Evolutionary conservation across 2,113 vertebrate genomes (phyloP).

Genomic region (Austrofundulus limnaeus): DNA sequence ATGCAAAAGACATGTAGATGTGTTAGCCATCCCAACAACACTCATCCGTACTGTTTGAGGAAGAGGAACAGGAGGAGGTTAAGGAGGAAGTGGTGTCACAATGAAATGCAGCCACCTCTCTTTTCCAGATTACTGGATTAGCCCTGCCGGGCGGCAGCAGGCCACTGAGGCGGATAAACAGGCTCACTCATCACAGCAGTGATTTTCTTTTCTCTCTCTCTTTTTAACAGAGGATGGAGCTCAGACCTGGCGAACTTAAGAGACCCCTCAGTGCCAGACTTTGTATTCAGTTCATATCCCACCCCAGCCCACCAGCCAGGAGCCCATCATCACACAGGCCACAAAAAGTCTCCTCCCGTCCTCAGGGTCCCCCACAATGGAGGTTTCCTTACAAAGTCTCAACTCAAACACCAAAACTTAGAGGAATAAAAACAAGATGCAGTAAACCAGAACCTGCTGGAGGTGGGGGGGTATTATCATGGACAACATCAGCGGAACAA

Average conservation of each 20-base stretch:
- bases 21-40: background rate
- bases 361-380: constrained; percentile 22
- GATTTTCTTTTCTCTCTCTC: constrained; percentile 17
- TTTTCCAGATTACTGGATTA: constrained; percentile 69
- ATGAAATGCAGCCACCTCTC: constrained; percentile 55
- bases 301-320: constrained; percentile 32
- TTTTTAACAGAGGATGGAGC: constrained; percentile 46
- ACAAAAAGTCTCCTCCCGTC: constrained; percentile 45
- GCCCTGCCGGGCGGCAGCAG: constrained; percentile 44
- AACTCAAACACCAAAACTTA: background rate
- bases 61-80: constrained; percentile 25
- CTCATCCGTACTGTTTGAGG: constrained; percentile 29
- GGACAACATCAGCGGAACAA: constrained; percentile 60
- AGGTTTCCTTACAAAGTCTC: background rate
- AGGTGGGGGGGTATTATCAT: constrained; percentile 17
- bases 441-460: constrained; percentile 20
- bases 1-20: background rate
- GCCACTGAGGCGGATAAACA: constrained; percentile 60
- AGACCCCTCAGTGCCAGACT: constrained; percentile 40
- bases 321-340: constrained; percentile 60
- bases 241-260: constrained; percentile 33
- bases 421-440: background rate
- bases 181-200: constrained; percentile 17
- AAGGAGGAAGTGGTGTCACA: constrained; percentile 46
- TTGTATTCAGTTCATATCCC: constrained; percentile 51